These are phyloP conservation scores for Trissoscelio sp. DNA, from an alignment of 2,888 invertebrate species.

Conservation along the genomic window DNA sequence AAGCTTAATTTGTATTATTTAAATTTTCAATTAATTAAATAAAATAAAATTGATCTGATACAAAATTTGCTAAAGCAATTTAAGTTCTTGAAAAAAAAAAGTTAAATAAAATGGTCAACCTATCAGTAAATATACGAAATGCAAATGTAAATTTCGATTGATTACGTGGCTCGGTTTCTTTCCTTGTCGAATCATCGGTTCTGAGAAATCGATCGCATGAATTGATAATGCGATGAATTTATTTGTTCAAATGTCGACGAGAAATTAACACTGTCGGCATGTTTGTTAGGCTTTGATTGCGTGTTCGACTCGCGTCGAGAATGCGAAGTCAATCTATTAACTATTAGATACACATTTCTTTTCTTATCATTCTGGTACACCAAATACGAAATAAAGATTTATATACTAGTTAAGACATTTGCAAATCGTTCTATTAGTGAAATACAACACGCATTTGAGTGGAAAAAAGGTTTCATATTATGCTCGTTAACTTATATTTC, in stretches of 20 bases:
- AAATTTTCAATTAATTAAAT: too few species aligned
- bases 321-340: constrained; percentile 17
- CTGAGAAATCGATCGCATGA: constrained; percentile 49
- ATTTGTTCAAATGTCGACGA: constrained; percentile 46
- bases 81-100: too few species aligned
- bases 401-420: constrained; percentile 1
- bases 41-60: too few species aligned
- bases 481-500: too few species aligned
- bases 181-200: constrained; percentile 49
- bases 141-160: constrained; percentile 26
- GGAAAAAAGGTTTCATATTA: too few species aligned
- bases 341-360: constrained; percentile 13
- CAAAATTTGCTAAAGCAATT: too few species aligned
- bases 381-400: constrained; percentile 1
- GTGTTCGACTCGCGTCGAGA: constrained; percentile 12
- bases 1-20: too few species aligned
- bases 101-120: too few species aligned
- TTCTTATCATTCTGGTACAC: constrained; percentile 5
- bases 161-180: constrained; percentile 41
- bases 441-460: background rate
- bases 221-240: constrained; percentile 48
- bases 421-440: background rate
- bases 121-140: constrained; percentile 2
- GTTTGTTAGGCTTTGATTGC: constrained; percentile 37
- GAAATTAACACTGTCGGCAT: constrained; percentile 40